Evolutionary conservation across 2,113 vertebrate species (phyloP).

Genomic region (Trinectes maculatus): DNA sequence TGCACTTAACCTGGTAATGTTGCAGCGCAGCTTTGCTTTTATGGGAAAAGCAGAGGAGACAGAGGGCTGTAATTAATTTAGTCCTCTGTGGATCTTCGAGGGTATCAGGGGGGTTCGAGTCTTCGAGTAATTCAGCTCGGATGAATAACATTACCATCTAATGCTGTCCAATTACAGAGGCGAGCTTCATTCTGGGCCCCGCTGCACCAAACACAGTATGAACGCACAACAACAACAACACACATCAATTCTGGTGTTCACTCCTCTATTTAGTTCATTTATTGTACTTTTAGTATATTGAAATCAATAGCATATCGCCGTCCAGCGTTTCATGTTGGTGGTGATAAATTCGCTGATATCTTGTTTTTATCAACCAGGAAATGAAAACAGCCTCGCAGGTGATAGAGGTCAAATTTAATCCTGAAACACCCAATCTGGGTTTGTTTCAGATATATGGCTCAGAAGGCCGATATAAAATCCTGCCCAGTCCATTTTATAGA

Average conservation of each 20-base stretch:
- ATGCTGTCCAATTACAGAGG: conserved; percentile 57
- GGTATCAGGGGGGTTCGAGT: conserved; percentile 75
- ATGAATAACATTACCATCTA: conserved; percentile 71
- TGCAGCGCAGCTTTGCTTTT: conserved; percentile 76
- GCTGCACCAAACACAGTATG: conserved; percentile 40
- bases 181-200: conserved; percentile 28
- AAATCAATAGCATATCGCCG: conserved; percentile 31
- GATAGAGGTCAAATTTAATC: conserved; percentile 63
- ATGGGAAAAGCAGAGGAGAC: conserved; percentile 78
- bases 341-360: conserved; percentile 44
- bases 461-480: conserved; percentile 28
- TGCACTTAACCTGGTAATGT: conserved; percentile 66
- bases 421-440: conserved; percentile 25
- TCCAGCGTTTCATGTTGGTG: conserved; percentile 23
- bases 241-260: background rate
- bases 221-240: background rate
- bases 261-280: background rate
- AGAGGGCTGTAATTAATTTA: conserved; percentile 90
- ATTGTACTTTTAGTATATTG: conserved; percentile 1
- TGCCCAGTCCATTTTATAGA: conserved; percentile 55
- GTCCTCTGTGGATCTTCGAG: conserved; percentile 82
- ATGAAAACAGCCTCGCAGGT: conserved; percentile 29
- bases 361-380: conserved; percentile 50
- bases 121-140: conserved; percentile 50
- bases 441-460: conserved; percentile 45